Conservation (phyloP, 2,797 vertebrate species). For the Pseudocheirus occidentalis region DNA sequence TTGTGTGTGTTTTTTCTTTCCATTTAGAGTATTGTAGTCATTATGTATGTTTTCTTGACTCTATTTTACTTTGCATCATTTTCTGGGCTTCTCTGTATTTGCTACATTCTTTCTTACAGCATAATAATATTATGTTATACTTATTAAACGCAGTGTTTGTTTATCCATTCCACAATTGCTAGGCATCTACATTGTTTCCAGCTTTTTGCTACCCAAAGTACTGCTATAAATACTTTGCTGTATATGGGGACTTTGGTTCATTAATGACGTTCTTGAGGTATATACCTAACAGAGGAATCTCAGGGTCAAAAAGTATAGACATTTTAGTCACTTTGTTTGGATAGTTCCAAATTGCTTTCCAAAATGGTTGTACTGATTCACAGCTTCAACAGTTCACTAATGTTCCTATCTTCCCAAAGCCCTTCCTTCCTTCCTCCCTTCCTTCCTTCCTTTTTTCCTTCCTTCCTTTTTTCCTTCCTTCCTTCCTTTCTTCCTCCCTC, state of each 20-base stretch:
- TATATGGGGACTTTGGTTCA: neutral
- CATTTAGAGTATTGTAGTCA: neutral
- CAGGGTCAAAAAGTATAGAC: neutral
- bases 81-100: neutral
- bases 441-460: neutral
- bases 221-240: neutral
- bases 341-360: neutral
- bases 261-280: neutral
- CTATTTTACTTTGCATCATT: neutral
- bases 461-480: neutral
- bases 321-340: neutral
- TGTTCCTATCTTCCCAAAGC: neutral
- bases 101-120: neutral
- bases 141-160: neutral
- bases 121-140: neutral
- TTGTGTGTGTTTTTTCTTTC: neutral
- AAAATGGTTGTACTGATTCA: neutral
- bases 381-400: neutral
- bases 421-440: neutral
- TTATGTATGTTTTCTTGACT: neutral
- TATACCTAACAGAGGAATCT: neutral
- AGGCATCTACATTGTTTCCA: neutral
- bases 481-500: neutral
- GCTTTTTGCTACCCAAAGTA: neutral
- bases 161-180: neutral